Base-by-base conservation (phyloP, 1,140 invertebrate genomes). In the Parasteatoda tepidariorum region DNA sequence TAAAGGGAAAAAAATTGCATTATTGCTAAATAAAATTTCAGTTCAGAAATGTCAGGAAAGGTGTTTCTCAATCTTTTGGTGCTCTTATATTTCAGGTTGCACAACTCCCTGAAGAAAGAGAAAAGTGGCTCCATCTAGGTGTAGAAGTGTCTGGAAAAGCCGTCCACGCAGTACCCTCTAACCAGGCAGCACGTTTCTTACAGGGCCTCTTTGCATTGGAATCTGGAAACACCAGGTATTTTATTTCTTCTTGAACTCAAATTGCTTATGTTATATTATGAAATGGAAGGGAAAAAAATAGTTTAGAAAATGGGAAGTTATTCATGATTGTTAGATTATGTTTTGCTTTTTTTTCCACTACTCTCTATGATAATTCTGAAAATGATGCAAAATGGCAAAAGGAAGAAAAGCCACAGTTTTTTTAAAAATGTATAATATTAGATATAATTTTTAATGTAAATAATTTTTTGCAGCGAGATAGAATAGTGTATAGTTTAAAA, bases 141-240 rank as follows among this genome's bases (percentile, higher is more conserved):
- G 78, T 30, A 82, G 78, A 82, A 70, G 28, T 71, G 9, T 59
- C 15, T 62, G 34, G 67, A 6, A 82, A 82, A 82, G 78, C 78
- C 31, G 78, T 82, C n/a, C 55, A 61, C 34, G 2, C 71, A 5
- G 30, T 57, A n/a, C 55, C 78, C 7, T 41, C 66, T 15, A 82
- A 26, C 48, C 57, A 61, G 48, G 66, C 66, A 30, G 78, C 78
- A 22, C 30, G 78, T n/a, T 82, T 82, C 33, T 6, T 82, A 15
- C 78, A 70, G 22, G 78, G 78, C 4, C 34, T 82, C 28, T 71
- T 82, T 71, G 78, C 78, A 18, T 48, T 71, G 0, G 67, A 82
- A 66, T 15, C 78, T 31, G 78, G 78, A 70, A 82, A 82, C 48
- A 30, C 33, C n/a, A 82, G 30, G 78, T 82, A 70, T 24, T 15